Base-by-base conservation (phyloP, 2,113 vertebrate genomes). In the Cololabis saira region DNA sequence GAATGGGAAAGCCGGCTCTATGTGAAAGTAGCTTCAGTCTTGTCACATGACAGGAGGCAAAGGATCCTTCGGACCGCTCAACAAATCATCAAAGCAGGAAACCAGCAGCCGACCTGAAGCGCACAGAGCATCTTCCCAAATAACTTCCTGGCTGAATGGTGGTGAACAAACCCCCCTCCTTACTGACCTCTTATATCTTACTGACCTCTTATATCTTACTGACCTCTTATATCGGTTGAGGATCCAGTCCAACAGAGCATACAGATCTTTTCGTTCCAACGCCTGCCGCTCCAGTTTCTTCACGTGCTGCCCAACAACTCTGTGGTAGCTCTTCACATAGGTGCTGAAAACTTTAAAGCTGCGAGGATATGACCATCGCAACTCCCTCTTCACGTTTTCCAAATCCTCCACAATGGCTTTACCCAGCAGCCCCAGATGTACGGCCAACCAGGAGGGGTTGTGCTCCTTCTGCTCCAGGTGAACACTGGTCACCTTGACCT, bases 341-440 rank as follows among this genome's bases (percentile, higher is more conserved):
- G 86, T 72, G 80, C 88, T 68, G 76, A 93, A 93, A n/a, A 93
- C 93, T 0, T 73, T 67, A 48, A 94, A 94, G 68, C 90, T 92
- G 73, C 80, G 82, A 0, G 93, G 92, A 77, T 94, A 94, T 1
- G 76, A 87, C 68, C 66, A 56, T 1, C 69, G 54, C 49, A 94
- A 80, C 15, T 90, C 77, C 58, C 6, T 10, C 86, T 81, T 91
- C 47, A 93, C 91, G 1, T 6, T 84, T 74, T 87, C 77, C n/a
- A 94, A 18, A 65, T 92, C 80, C 61, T 90, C 80, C 49, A 89
- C 73, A 13, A 93, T 70, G 44, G 74, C n/a, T 53, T 87, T 85
- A 2, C 92, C 92, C 70, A 94, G 81, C 41, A 85, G 79, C 8
- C 85, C 93, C 79, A 94, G 74, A 57, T 94, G 91, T 15, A 92